phyloP scores from a whole-genome alignment of 2,113 vertebrate species.

The Microcebus griseorufus region DNA sequence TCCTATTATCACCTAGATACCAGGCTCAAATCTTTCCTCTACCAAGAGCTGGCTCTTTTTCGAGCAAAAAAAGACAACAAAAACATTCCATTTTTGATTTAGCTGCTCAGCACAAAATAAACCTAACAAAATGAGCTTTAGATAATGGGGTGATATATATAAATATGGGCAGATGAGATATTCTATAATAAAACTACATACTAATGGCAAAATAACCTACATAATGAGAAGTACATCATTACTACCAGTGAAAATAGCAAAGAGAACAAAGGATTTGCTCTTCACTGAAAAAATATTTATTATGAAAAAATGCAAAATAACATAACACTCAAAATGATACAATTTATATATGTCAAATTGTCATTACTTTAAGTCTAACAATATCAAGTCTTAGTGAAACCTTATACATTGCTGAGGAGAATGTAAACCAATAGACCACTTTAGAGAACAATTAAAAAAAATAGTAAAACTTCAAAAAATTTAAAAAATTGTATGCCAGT shows the following conservation, averaged over 20 bases:
- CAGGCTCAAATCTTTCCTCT: neutral
- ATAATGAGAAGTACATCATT: neutral
- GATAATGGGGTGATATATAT: neutral
- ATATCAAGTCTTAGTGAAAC: neutral
- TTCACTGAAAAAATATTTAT: neutral
- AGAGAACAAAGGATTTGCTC: neutral
- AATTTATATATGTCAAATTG: neutral
- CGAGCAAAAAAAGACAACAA: neutral
- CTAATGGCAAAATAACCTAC: neutral
- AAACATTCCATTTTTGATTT: neutral
- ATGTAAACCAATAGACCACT: neutral
- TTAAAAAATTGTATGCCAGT: neutral
- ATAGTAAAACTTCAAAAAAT: neutral
- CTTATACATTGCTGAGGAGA: neutral
- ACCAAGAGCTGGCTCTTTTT: neutral
- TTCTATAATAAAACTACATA: neutral
- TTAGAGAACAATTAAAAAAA: neutral
- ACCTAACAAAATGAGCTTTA: neutral
- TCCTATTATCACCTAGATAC: neutral
- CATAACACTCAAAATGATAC: neutral
- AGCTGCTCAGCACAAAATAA: neutral
- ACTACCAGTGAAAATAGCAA: neutral
- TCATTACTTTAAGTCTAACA: neutral
- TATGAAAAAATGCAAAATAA: neutral
- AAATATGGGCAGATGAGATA: neutral